These are phyloP conservation scores for Orchesella cincta DNA, from an alignment of 1,140 invertebrate species.

Conservation along the genomic window DNA sequence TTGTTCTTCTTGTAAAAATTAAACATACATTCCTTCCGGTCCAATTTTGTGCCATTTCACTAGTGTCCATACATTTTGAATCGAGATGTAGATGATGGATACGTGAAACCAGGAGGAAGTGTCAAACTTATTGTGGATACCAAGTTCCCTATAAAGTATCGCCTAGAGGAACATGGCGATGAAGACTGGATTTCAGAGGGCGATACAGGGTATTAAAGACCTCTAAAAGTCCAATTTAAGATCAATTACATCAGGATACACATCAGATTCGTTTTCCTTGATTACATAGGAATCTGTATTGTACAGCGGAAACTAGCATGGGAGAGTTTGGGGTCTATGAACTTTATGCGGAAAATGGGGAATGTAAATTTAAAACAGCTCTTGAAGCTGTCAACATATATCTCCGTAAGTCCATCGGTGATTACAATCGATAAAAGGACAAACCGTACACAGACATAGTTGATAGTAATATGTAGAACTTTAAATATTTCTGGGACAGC, in stretches of 20 bases:
- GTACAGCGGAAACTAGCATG: conserved; percentile 37
- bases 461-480: no score
- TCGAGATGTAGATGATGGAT: neutral
- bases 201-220: neutral
- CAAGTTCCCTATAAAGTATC: conserved; percentile 41
- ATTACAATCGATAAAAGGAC: no score
- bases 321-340: conserved; percentile 49
- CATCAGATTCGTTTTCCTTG: neutral
- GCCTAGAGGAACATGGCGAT: conserved; percentile 35
- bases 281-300: conserved; percentile 31
- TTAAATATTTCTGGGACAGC: neutral
- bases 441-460: no score
- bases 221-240: neutral
- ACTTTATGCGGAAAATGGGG: neutral
- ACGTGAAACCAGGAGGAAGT: neutral
- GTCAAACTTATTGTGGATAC: conserved; percentile 35
- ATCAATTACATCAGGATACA: neutral
- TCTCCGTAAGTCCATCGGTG: conserved; percentile 40
- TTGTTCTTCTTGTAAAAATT: neutral
- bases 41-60: neutral
- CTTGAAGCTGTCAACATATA: conserved; percentile 48
- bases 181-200: neutral
- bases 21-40: neutral
- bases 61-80: conserved; percentile 15
- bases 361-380: conserved; percentile 26